phyloP scores from a whole-genome alignment of 1,140 invertebrate species.

The Bombus sylvicola region DNA sequence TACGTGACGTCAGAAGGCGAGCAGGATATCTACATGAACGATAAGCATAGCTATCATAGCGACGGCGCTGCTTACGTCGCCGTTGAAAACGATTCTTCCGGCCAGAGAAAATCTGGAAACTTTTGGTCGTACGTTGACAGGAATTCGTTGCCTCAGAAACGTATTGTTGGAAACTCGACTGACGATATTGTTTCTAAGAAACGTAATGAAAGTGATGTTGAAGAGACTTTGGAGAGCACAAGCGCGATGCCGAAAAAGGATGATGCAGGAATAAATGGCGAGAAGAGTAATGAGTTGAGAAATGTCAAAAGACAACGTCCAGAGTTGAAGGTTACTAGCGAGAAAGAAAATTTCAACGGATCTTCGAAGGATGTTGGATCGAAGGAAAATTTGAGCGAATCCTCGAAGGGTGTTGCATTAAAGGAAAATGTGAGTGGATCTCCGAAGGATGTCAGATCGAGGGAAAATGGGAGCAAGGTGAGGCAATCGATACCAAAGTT shows the following conservation, averaged over 20 bases:
- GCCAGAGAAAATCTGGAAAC: not conserved
- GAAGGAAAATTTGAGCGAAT: not conserved
- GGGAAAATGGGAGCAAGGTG: not conserved
- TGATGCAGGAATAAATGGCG: not conserved
- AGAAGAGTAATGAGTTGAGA: not conserved
- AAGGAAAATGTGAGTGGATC: not conserved
- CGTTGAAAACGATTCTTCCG: constrained; percentile 15
- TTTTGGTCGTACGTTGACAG: constrained; percentile 18
- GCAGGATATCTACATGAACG: not conserved
- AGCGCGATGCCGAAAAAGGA: not conserved
- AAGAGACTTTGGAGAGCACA: not conserved
- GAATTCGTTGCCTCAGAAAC: not conserved
- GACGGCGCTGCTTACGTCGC: not conserved
- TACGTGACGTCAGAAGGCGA: constrained; percentile 53
- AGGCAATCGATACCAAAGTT: constrained; percentile 49
- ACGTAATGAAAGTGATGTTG: not conserved
- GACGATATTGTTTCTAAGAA: not conserved
- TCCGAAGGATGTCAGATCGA: not conserved
- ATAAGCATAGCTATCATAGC: not conserved
- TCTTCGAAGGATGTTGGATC: not conserved
- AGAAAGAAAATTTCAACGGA: not conserved
- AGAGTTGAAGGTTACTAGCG: not conserved
- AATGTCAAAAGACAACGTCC: constrained; percentile 1
- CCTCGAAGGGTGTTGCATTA: not conserved
- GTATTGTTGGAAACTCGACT: not conserved